Conservation (phyloP, 2,113 vertebrate genomes). For the Corvus hawaiiensis region DNA sequence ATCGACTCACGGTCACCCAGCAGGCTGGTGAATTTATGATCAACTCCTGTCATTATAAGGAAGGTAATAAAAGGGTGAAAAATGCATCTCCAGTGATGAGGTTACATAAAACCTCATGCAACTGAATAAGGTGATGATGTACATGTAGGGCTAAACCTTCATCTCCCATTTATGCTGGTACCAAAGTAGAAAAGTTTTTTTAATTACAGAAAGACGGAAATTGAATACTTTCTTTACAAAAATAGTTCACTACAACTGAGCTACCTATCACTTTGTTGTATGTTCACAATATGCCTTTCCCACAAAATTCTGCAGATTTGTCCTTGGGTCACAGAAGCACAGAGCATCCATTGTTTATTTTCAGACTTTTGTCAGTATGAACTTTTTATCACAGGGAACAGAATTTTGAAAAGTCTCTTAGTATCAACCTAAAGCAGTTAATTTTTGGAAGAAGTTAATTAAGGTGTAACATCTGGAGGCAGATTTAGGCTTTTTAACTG, state of each 20-base stretch:
- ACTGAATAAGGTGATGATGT: not conserved
- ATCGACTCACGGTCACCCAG: rapidly evolving
- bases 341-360: not conserved
- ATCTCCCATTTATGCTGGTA: not conserved
- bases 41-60: not conserved
- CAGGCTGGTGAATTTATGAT: not conserved
- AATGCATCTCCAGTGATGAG: not conserved
- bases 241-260: not conserved
- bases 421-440: not conserved
- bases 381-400: not conserved
- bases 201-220: not conserved
- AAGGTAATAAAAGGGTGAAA: not conserved
- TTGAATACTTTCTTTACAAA: not conserved
- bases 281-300: not conserved
- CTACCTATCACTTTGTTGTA: not conserved
- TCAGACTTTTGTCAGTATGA: not conserved
- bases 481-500: not conserved
- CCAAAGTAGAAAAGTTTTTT: not conserved
- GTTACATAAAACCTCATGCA: rapidly evolving
- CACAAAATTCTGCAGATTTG: not conserved
- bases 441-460: not conserved
- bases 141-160: not conserved
- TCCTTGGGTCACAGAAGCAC: not conserved
- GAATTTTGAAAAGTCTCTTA: not conserved
- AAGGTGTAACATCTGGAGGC: not conserved